These are phyloP conservation scores for Vultur gryphus DNA, from an alignment of 2,797 vertebrate genomes.

Conservation along the genomic window DNA sequence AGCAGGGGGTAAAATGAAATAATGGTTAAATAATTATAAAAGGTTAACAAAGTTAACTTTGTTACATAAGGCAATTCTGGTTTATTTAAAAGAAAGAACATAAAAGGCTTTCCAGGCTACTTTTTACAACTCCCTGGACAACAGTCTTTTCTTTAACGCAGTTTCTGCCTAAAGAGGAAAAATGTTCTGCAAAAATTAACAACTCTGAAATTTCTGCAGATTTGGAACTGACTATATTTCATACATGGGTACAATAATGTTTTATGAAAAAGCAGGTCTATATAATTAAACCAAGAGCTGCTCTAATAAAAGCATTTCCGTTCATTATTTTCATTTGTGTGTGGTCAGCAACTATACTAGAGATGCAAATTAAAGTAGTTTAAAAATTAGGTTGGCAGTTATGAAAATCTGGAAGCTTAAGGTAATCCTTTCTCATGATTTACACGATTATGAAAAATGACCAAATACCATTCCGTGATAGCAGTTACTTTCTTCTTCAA, in stretches of 20 bases:
- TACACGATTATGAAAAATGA: not conserved
- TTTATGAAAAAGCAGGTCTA: not conserved
- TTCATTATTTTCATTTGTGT: not conserved
- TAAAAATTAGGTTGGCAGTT: not conserved
- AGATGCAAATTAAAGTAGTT: not conserved
- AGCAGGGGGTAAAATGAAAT: constrained; percentile 71
- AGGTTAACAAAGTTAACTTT: constrained; percentile 72
- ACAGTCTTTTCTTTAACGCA: not conserved
- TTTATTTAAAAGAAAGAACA: constrained; percentile 67
- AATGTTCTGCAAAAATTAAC: constrained; percentile 24
- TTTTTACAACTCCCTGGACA: constrained; percentile 58
- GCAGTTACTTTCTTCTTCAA: not conserved
- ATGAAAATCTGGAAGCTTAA: not conserved
- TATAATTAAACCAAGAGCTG: not conserved
- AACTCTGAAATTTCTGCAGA: not conserved
- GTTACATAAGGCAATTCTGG: constrained; percentile 51
- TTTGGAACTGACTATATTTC: not conserved
- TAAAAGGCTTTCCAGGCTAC: constrained; percentile 54
- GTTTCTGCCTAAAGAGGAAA: constrained; percentile 21
- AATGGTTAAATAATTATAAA: constrained; percentile 76
- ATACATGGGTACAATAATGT: not conserved
- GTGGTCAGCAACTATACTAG: not conserved
- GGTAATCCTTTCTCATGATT: not conserved
- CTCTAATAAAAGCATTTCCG: not conserved
- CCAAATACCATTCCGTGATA: not conserved